Base-by-base conservation (phyloP, 2,113 vertebrate species). In the Grus americana region DNA sequence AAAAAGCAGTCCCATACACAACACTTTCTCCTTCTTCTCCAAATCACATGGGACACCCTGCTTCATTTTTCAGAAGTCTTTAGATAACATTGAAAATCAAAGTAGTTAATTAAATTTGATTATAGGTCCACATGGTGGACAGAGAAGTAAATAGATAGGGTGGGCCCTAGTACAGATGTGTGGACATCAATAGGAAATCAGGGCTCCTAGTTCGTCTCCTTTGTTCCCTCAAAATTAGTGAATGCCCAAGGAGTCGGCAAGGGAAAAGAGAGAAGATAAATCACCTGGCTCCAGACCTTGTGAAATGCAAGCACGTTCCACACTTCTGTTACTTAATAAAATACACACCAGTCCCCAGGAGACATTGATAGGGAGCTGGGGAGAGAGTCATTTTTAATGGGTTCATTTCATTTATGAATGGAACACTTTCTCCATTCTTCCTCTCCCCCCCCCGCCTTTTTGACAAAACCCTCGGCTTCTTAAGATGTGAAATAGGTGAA, bases 401-500 rank as follows among this genome's bases (percentile, higher is more conserved):
- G 42, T 96, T 96, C 13, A 93, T 95, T 97, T 92, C 50, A 86
- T 87, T 97, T 97, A 94, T 95, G 94, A 97, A 97, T 93, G 88
- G 90, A 97, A 93, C 49, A 47, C 18, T 80, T 95, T 84, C 92
- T 91, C 57, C 34, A 52, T 89, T 95, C 71, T 94, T 93, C 63
- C 88, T 72, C 52, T 11, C 11, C 47, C 9, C 38, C 86, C 38
- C 11, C 38, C 58, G 29, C 4, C 74, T 82, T 95, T 78, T 86
- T 93, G 85, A 94, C 85, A 96, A 96, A 98, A 96, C 50, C 84
- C 72, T 88, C 5, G 8, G 93, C 93, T 97, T 97, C 96, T 94
- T 97, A 92, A 97, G 88, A 96, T 95, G 95, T 97, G 96, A 98
- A 98, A 97, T 94, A 98, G 93, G 96, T 96, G 92, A 97, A 97